phyloP scores from a whole-genome alignment of 2,113 vertebrate species.

The Brachionichthys hirsutus region DNA sequence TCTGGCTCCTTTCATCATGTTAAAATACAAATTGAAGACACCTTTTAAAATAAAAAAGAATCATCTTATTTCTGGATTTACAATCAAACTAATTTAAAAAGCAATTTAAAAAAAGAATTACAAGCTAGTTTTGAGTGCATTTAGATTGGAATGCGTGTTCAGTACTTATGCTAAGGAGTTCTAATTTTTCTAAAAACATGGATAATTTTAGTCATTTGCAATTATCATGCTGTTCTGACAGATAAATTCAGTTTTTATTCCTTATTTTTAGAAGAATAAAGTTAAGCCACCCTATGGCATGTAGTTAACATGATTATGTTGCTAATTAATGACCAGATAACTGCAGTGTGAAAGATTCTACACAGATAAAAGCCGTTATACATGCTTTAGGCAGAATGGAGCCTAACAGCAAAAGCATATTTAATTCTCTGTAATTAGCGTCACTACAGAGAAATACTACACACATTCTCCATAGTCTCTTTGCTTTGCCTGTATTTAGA shows the following conservation, averaged over 20 bases:
- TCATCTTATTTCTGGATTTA: too few relatives aligned
- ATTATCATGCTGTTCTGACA: too few relatives aligned
- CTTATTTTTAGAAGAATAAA: not conserved
- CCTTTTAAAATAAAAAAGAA: too few relatives aligned
- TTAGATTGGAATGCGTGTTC: too few relatives aligned
- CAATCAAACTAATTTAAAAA: too few relatives aligned
- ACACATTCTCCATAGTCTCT: constrained; percentile 22
- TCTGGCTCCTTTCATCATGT: too few relatives aligned
- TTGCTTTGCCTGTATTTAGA: constrained; percentile 24
- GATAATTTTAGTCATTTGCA: too few relatives aligned
- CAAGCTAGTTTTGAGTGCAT: too few relatives aligned
- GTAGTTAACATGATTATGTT: constrained; percentile 36
- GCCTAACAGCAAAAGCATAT: constrained; percentile 35
- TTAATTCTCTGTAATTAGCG: constrained; percentile 34
- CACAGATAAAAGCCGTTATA: constrained; percentile 33
- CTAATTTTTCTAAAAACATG: too few relatives aligned
- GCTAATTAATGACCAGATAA: constrained; percentile 37
- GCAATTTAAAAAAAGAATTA: too few relatives aligned
- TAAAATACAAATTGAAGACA: too few relatives aligned
- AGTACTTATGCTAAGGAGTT: too few relatives aligned
- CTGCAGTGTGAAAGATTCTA: constrained; percentile 5
- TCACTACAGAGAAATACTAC: constrained; percentile 18
- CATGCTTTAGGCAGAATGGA: constrained; percentile 20
- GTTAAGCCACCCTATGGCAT: constrained; percentile 2
- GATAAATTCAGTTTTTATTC: not conserved